phyloP scores from a whole-genome alignment of 1,140 invertebrate genomes.

The Neuroterus valhalla region DNA sequence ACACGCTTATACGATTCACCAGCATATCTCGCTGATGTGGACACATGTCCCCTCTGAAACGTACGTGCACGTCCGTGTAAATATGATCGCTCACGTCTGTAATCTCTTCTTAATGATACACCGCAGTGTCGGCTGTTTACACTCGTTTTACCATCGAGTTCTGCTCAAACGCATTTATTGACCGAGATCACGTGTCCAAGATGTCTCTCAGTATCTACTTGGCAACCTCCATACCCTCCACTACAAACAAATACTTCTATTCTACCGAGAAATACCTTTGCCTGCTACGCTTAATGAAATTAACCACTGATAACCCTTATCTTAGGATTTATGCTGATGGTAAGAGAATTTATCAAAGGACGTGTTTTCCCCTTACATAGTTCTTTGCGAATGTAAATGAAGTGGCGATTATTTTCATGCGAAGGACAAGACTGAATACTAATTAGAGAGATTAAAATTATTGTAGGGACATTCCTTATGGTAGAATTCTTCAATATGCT shows the following conservation, averaged over 20 bases:
- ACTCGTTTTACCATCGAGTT: conserved; percentile 8
- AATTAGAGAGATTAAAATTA: conserved; percentile 8
- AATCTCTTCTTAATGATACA: conserved; percentile 28
- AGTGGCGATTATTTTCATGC: neutral
- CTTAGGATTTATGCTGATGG: neutral
- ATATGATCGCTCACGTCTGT: conserved; percentile 20
- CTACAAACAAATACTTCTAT: neutral
- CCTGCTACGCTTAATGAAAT: no score
- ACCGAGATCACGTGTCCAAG: neutral
- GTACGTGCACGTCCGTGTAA: conserved; percentile 5
- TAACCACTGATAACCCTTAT: no score
- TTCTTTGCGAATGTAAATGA: neutral
- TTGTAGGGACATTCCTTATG: no score
- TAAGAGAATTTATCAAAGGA: neutral
- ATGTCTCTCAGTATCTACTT: conserved; percentile 13
- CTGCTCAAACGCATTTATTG: conserved; percentile 16
- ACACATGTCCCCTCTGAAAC: conserved; percentile 25
- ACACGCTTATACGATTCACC: conserved; percentile 26
- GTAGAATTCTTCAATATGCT: no score
- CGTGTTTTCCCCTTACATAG: neutral
- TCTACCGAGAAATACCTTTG: neutral
- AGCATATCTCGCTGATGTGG: conserved; percentile 21
- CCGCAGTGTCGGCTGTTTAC: conserved; percentile 23
- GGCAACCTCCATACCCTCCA: neutral
- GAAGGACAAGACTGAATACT: neutral